A percentile compares a stretch with the other conserved stretches of the same genome.
These are phyloP conservation scores for Conus ventricosus DNA, from an alignment of 1,140 invertebrate species.

Conservation along the genomic window DNA sequence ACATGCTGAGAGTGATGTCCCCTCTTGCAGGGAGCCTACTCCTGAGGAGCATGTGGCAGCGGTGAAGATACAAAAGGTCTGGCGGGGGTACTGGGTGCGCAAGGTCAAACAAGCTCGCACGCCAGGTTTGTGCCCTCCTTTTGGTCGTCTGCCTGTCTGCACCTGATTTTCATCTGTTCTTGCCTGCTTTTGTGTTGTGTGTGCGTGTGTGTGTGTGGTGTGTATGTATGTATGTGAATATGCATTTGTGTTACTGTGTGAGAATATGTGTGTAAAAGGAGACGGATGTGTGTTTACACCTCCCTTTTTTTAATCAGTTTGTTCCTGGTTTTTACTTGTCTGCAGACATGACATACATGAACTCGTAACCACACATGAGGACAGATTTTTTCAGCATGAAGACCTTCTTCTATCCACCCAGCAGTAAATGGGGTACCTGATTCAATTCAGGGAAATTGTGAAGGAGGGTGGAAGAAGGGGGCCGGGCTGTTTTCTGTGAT, in stretches of 20 bases:
- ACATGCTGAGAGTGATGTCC: too few species aligned
- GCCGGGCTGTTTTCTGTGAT: too few species aligned
- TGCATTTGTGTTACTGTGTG: not conserved
- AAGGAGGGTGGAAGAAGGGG: too few species aligned
- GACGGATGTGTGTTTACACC: too few species aligned
- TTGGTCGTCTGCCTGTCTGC: not conserved
- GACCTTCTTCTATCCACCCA: too few species aligned
- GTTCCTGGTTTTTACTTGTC: too few species aligned
- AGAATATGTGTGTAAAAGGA: not conserved
- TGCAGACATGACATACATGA: too few species aligned
- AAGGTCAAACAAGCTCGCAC: constrained; percentile 65
- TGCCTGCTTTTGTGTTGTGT: not conserved
- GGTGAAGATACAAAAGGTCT: constrained; percentile 70
- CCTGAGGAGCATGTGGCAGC: constrained; percentile 68
- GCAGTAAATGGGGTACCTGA: too few species aligned
- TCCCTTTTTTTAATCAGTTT: too few species aligned
- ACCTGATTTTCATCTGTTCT: not conserved
- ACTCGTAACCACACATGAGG: too few species aligned
- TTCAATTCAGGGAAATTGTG: too few species aligned
- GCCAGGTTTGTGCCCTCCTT: constrained; percentile 49
- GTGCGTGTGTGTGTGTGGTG: not conserved
- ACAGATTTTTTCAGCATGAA: too few species aligned
- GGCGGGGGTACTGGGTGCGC: constrained; percentile 68
- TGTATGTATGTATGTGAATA: not conserved
- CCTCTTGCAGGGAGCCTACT: constrained; percentile 61